Percentiles rank a stretch among this genome's conserved stretches.
Evolutionary conservation across 2,113 vertebrate species (phyloP).

Genomic region (Donacobius atricapilla): DNA sequence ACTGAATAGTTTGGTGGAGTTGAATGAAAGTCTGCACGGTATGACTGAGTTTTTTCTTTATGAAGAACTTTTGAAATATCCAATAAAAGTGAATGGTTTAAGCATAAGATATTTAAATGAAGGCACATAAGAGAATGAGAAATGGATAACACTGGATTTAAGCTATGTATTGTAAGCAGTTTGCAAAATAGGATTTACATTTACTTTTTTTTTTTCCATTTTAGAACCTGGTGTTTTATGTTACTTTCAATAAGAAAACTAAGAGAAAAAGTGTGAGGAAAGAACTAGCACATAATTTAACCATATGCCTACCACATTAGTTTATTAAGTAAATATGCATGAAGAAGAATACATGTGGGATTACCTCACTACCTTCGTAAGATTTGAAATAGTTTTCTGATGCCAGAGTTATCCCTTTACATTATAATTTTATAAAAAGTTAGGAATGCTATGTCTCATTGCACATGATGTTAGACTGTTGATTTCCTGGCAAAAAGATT

Average conservation of each 20-base stretch:
- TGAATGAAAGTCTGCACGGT: background rate
- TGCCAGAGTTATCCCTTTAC: background rate
- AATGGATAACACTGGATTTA: background rate
- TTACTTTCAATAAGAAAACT: background rate
- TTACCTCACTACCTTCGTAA: background rate
- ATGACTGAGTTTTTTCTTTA: background rate
- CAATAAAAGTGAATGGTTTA: background rate
- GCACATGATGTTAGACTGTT: background rate
- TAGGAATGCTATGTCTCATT: background rate
- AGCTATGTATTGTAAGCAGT: background rate
- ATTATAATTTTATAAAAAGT: background rate
- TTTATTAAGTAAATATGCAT: background rate
- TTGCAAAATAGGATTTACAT: background rate
- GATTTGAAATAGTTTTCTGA: background rate
- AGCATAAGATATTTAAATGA: background rate
- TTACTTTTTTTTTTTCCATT: background rate
- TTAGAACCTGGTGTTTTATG: background rate
- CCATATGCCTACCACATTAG: background rate
- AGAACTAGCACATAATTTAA: background rate
- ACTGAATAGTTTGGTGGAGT: background rate
- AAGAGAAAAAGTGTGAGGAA: background rate
- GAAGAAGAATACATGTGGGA: background rate
- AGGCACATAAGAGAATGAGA: background rate
- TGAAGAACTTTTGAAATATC: background rate
- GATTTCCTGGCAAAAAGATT: conserved; percentile 24